Base-by-base conservation (phyloP, 1,140 invertebrate genomes). In the Drosophila ohnishii region DNA sequence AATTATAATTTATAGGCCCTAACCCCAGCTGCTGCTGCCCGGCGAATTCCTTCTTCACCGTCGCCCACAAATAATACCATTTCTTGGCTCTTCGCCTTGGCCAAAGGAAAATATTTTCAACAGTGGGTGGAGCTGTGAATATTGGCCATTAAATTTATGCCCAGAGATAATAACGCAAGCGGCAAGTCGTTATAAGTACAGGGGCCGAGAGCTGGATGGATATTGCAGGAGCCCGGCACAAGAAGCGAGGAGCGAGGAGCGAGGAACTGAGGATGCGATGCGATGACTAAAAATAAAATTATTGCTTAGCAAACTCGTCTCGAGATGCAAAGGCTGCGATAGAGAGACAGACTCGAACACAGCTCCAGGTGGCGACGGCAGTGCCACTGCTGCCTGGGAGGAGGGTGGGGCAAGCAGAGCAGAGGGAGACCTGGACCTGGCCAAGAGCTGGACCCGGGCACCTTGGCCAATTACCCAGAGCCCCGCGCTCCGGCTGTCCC, bases 41-140 rank as follows among this genome's bases (percentile, higher is more conserved):
- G 47, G 64, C 32, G 40, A 42, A 71, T 71, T 71, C 69, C 65
- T 39, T 40, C 50, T 42, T 40, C 28, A 3, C 61, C 62, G 72
- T 77, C 67, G 73, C 57, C 77, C 80, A 67, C 80, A 84, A 84
- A 84, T 77, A 84, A 84, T 84, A 69, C 79, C 70, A 62, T 78
- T 78, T 80, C 79, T 84, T 84, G n/a, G 9, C 40, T 22, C 19
- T 2, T 28, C 28, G 30, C 66, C 14, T 35, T 25, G 50, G 50
- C 28, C 39, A 48, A 73, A 73, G 40, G 42, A 75, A 73, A 71
- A 72, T 69, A 87, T 88, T 87, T 87, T 87, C 84, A 88, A 87
- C 84, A 87, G 84, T 87, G 84, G 84, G 84, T 87, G 84, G 84
- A 87, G 84, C 84, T 87, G 84, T 87, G 84, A 87, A 87, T 87